Evolutionary conservation across 1,140 invertebrate species (phyloP).

Genomic region (Solenopsis fugax): DNA sequence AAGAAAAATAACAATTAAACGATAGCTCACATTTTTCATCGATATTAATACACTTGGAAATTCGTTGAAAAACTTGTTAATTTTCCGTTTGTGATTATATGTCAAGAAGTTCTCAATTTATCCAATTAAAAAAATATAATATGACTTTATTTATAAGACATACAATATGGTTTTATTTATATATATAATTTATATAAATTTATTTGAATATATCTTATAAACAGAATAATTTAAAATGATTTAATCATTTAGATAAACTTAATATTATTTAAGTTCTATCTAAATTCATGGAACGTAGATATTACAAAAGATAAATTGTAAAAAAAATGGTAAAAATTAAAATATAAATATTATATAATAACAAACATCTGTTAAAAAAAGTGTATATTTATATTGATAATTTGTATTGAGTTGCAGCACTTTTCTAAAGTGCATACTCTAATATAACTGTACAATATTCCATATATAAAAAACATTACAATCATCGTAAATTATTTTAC

Average conservation of each 20-base stretch:
- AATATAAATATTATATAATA: background rate
- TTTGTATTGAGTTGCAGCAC: background rate
- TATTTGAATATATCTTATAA: background rate
- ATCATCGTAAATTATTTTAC: slow-evolving; percentile 9
- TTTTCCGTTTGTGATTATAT: too few species aligned
- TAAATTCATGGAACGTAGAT: background rate
- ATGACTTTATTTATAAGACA: too few species aligned
- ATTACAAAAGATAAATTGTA: background rate
- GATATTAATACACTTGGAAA: too few species aligned
- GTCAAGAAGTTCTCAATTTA: too few species aligned
- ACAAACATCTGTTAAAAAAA: background rate
- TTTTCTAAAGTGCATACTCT: background rate
- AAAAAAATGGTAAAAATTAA: slow-evolving; percentile 10
- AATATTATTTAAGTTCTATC: background rate
- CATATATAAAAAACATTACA: slow-evolving; percentile 29
- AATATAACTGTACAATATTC: slow-evolving; percentile 15
- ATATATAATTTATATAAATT: background rate
- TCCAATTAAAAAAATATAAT: too few species aligned
- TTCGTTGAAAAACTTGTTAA: too few species aligned
- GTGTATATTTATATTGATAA: slow-evolving; percentile 7
- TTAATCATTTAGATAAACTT: too few species aligned
- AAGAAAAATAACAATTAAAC: too few species aligned
- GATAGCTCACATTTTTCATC: too few species aligned
- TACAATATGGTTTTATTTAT: background rate
- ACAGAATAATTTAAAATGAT: background rate